These are phyloP conservation scores for Drosophila hamatofila DNA, from an alignment of 2,888 invertebrate genomes.

Conservation along the genomic window DNA sequence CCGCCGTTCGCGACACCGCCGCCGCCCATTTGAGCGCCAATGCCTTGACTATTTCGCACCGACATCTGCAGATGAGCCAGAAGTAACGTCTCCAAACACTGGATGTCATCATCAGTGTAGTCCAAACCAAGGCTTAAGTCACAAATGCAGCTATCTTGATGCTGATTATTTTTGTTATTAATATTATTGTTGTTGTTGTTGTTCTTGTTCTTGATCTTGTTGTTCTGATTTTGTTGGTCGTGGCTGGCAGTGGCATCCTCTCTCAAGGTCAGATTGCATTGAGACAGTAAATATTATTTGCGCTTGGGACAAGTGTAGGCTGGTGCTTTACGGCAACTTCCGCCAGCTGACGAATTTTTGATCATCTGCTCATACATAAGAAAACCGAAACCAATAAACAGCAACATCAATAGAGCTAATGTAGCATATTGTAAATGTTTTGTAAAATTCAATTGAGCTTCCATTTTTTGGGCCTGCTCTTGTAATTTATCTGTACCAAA, in stretches of 20 bases:
- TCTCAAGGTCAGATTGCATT: slow-evolving; percentile 82
- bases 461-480: slow-evolving; percentile 84
- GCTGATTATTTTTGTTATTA: slow-evolving; percentile 23
- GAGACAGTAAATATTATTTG: slow-evolving; percentile 82
- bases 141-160: slow-evolving; percentile 51
- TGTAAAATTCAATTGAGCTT: slow-evolving; percentile 86
- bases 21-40: slow-evolving; percentile 51
- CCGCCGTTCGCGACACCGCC: slow-evolving; percentile 80
- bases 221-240: slow-evolving; percentile 33
- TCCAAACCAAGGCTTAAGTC: slow-evolving; percentile 49
- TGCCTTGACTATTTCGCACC: slow-evolving; percentile 20
- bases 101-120: slow-evolving; percentile 43
- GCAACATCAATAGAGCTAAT: slow-evolving; percentile 85
- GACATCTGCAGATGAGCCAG: slow-evolving; percentile 57
- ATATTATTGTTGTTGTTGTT: not conserved
- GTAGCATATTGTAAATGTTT: slow-evolving; percentile 86
- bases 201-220: slow-evolving; percentile 13
- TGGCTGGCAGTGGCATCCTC: slow-evolving; percentile 65
- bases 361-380: slow-evolving; percentile 84
- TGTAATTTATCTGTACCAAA: slow-evolving; percentile 79
- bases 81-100: slow-evolving; percentile 60
- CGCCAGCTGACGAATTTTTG: not conserved
- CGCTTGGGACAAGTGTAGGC: slow-evolving; percentile 48
- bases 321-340: slow-evolving; percentile 13
- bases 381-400: slow-evolving; percentile 85